Percentiles rank a stretch among this genome's conserved stretches.
phyloP scores from a whole-genome alignment of 2,797 vertebrate species.

The Rallus crepitans region DNA sequence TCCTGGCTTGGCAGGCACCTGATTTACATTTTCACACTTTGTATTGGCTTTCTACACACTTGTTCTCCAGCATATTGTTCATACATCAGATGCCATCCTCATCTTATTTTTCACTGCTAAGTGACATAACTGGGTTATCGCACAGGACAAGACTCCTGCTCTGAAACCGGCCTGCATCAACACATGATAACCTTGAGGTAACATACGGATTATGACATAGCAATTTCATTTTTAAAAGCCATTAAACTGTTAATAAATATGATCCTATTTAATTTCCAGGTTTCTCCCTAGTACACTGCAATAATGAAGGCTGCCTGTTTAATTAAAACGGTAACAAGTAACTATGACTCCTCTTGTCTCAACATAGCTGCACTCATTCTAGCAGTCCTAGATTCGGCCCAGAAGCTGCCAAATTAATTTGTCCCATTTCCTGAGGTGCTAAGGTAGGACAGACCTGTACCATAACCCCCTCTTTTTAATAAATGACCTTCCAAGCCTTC shows the following conservation, averaged over 20 bases:
- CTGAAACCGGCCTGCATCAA: not conserved
- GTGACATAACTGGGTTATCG: not conserved
- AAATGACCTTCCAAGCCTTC: not conserved
- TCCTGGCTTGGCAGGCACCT: slow-evolving; percentile 35
- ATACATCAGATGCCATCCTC: not conserved
- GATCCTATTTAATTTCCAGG: not conserved
- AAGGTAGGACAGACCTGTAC: not conserved
- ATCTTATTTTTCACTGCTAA: not conserved
- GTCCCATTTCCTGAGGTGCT: not conserved
- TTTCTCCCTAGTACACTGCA: not conserved
- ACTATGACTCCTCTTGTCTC: not conserved
- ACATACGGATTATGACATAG: not conserved
- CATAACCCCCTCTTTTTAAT: not conserved
- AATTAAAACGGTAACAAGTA: not conserved
- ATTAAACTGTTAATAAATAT: not conserved
- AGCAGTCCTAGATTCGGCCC: not conserved
- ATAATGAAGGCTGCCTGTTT: not conserved
- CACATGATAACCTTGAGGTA: not conserved
- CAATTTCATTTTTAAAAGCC: not conserved
- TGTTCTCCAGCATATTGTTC: not conserved
- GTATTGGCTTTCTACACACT: not conserved
- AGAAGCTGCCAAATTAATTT: not conserved
- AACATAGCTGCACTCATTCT: not conserved
- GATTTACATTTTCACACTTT: slow-evolving; percentile 58
- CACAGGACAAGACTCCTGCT: not conserved